Base-by-base conservation (phyloP, 2,888 invertebrate species). In the Sminthurinus aureus region DNA sequence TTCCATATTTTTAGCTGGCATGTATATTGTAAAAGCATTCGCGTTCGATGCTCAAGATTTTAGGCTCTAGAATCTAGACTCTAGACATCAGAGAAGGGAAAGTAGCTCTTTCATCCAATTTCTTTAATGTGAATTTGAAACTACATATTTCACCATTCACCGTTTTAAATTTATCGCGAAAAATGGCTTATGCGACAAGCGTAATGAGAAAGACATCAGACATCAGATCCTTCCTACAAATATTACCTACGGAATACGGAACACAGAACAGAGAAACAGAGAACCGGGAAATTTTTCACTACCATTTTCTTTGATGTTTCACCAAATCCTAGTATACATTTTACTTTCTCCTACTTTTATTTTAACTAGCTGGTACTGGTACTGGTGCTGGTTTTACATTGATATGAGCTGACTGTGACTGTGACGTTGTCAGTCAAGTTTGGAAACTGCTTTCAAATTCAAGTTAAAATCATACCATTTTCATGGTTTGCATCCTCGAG, bases 61-160 rank as follows among this genome's bases (percentile, higher is more conserved):
- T n/a, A n/a, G n/a, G n/a, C n/a, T n/a, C n/a, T n/a, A n/a, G n/a
- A n/a, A n/a, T n/a, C n/a, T n/a, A n/a, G n/a, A n/a, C n/a, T n/a
- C n/a, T n/a, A n/a, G n/a, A n/a, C n/a, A n/a, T n/a, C n/a, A 6
- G 6, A 38, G 38, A 38, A 38, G 38, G 6, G 38, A 38, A 38
- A 38, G 38, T 38, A 38, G 38, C 74, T 58, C 22, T 66, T 74
- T 58, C 66, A 82, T 82, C 66, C 82, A 75, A 82, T 82, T 82
- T 75, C 82, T 82, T 64, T 82, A 82, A 82, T 82, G 82, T 82
- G 82, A 77, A 71, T 22, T 51, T n/a, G 76, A 75, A 51, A 82
- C 69, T 76, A 76, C 66, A 81, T 38, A 38, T 81, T 81, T 66
- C 67, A 76, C 50, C 76, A 51, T 69, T 76, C 67, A 76, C 50